A percentile compares a stretch with the other conserved stretches of the same genome.
Evolutionary conservation across 2,113 vertebrate genomes (phyloP).

Genomic region (Scortum barcoo): DNA sequence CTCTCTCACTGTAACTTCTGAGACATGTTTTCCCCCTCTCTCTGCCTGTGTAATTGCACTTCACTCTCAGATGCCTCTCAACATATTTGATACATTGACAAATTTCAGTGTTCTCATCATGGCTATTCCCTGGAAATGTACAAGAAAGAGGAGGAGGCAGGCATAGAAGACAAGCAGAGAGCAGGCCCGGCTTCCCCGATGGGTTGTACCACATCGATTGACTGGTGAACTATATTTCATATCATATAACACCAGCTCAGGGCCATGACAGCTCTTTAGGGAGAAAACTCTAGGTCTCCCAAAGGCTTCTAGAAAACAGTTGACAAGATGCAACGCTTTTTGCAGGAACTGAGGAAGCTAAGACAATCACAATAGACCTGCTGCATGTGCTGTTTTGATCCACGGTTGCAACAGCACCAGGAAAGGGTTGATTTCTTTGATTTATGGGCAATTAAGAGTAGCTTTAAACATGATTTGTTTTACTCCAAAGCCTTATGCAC

Average conservation of each 20-base stretch:
- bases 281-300: constrained; percentile 63
- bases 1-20: constrained; percentile 53
- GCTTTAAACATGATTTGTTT: constrained; percentile 60
- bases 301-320: constrained; percentile 68
- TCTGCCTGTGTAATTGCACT: constrained; percentile 77
- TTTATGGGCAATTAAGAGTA: constrained; percentile 57
- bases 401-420: constrained; percentile 9
- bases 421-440: constrained; percentile 30
- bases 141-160: constrained; percentile 70
- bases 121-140: constrained; percentile 75
- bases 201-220: constrained; percentile 81
- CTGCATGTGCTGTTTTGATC: constrained; percentile 30
- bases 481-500: constrained; percentile 5
- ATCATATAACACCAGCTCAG: constrained; percentile 76
- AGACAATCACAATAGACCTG: constrained; percentile 34
- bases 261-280: constrained; percentile 71
- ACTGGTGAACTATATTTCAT: constrained; percentile 82
- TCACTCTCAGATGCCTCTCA: constrained; percentile 77
- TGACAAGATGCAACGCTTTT: constrained; percentile 59
- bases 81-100: constrained; percentile 80
- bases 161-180: constrained; percentile 69
- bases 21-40: constrained; percentile 58
- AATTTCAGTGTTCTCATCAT: constrained; percentile 80
- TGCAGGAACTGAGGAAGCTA: constrained; percentile 14
- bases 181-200: constrained; percentile 66